These are phyloP conservation scores for Coenonympha glycerion DNA, from an alignment of 2,888 invertebrate species.

Conservation along the genomic window DNA sequence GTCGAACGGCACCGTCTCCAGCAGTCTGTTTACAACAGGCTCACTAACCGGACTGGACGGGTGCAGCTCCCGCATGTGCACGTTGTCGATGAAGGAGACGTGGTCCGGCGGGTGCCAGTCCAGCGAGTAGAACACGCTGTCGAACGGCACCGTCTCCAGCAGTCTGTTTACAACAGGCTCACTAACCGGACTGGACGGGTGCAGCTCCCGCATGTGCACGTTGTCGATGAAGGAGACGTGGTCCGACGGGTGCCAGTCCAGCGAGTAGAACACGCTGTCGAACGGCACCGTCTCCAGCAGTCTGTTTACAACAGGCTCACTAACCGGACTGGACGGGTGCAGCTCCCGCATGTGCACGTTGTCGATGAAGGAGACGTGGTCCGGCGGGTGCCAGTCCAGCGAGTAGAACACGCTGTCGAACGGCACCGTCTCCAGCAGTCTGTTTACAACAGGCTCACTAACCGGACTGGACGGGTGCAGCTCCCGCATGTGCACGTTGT, in stretches of 20 bases:
- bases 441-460: slow-evolving; percentile 74
- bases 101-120: no score
- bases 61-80: no score
- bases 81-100: no score
- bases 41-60: no score
- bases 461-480: slow-evolving; percentile 84
- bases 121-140: no score
- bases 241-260: slow-evolving; percentile 98
- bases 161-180: slow-evolving; percentile 63
- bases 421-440: slow-evolving; percentile 83
- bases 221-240: slow-evolving; percentile 98
- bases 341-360: slow-evolving; percentile 87
- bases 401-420: slow-evolving; percentile 95
- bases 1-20: no score
- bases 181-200: slow-evolving; percentile 82
- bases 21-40: no score
- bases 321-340: slow-evolving; percentile 82
- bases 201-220: slow-evolving; percentile 83
- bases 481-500: slow-evolving; percentile 87
- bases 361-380: slow-evolving; percentile 97
- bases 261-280: slow-evolving; percentile 92
- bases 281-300: slow-evolving; percentile 87
- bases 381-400: slow-evolving; percentile 96
- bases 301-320: slow-evolving; percentile 76
- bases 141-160: slow-evolving; percentile 86